Conservation (phyloP, 2,888 invertebrate species). For the Bellardia bayeri region DNA sequence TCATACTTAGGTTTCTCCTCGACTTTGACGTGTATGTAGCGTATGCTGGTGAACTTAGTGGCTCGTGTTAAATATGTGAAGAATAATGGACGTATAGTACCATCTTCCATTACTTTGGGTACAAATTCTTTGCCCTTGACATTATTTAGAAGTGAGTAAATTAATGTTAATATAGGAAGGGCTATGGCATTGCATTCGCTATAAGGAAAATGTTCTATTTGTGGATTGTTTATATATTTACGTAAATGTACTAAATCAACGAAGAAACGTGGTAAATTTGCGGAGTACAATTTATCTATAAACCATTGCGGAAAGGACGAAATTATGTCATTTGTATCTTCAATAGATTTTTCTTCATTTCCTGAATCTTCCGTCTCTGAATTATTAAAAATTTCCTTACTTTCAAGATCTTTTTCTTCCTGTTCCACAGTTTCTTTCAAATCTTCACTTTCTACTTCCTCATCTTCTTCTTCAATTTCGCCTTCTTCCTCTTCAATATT, state of each 20-base stretch:
- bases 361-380: slow-evolving; percentile 56
- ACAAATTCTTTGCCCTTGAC: slow-evolving; percentile 76
- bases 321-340: slow-evolving; percentile 75
- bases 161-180: slow-evolving; percentile 87
- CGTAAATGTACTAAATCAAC: slow-evolving; percentile 89
- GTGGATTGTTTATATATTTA: slow-evolving; percentile 88
- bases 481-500: slow-evolving; percentile 74
- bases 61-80: slow-evolving; percentile 82
- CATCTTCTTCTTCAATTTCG: slow-evolving; percentile 29
- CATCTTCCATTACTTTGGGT: slow-evolving; percentile 71
- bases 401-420: slow-evolving; percentile 25
- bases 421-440: slow-evolving; percentile 36
- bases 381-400: slow-evolving; percentile 47
- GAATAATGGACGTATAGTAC: slow-evolving; percentile 73
- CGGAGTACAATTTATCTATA: slow-evolving; percentile 86
- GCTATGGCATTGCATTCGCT: slow-evolving; percentile 87
- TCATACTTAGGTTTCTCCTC: slow-evolving; percentile 69
- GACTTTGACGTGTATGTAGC: slow-evolving; percentile 78
- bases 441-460: slow-evolving; percentile 76
- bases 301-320: slow-evolving; percentile 87
- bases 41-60: slow-evolving; percentile 80
- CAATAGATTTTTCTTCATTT: slow-evolving; percentile 54
- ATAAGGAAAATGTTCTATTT: slow-evolving; percentile 89
- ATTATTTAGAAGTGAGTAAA: slow-evolving; percentile 84
- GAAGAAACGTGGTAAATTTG: slow-evolving; percentile 87